Evolutionary conservation across 2,113 vertebrate genomes (phyloP).

Genomic region (Circaetus cinerascens): DNA sequence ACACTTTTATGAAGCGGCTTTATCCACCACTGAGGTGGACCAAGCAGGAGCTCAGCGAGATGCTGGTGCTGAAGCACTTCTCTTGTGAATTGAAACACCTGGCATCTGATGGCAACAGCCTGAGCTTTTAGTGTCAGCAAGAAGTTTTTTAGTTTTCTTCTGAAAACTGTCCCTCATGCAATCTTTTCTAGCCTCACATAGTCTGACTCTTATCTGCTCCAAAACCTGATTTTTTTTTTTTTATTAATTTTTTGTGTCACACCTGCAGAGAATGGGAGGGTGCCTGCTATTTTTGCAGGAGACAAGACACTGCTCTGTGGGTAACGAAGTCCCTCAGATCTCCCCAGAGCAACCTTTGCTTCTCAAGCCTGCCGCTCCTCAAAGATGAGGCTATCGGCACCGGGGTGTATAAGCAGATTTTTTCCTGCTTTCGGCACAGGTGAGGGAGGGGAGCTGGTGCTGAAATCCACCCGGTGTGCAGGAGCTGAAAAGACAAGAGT

Average conservation of each 20-base stretch:
- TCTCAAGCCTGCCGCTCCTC: not conserved
- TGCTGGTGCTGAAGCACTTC: not conserved
- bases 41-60: not conserved
- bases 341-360: not conserved
- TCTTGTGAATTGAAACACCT: not conserved
- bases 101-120: not conserved
- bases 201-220: not conserved
- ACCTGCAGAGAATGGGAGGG: not conserved
- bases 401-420: fast-evolving
- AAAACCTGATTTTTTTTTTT: not conserved
- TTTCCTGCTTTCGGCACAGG: not conserved
- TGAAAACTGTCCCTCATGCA: not conserved
- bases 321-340: not conserved
- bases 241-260: too few relatives aligned
- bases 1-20: not conserved
- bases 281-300: not conserved
- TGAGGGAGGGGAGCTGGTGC: not conserved
- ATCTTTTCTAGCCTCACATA: not conserved
- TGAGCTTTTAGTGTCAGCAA: not conserved
- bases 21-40: not conserved
- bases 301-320: too few relatives aligned
- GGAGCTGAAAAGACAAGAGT: not conserved
- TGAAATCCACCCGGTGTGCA: fast-evolving
- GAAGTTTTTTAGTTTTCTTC: not conserved
- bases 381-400: not conserved